Base-by-base conservation (phyloP, 2,888 invertebrate genomes). In the Hanleya hanleyi region DNA sequence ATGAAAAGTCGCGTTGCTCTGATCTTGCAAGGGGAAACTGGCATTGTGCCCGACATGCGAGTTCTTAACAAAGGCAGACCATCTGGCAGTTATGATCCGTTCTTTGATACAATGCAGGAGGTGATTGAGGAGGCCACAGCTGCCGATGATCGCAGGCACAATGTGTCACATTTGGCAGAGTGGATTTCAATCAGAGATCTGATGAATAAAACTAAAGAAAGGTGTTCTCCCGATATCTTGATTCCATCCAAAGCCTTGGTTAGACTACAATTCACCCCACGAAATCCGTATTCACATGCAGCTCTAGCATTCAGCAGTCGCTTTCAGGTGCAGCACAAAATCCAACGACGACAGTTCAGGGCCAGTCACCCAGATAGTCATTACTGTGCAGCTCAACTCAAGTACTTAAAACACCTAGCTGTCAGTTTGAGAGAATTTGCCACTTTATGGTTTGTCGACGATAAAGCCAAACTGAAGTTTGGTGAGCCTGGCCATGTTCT, bases 381-480 rank as follows among this genome's bases (percentile, higher is more conserved):
- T n/a, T n/a, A n/a, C n/a, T n/a, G n/a, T n/a, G n/a, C n/a, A n/a
- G n/a, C n/a, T n/a, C n/a, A n/a, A n/a, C n/a, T n/a, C n/a, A n/a
- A n/a, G n/a, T n/a, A n/a, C n/a, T n/a, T n/a, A n/a, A n/a, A n/a
- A n/a, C 22, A 26, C 7, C 22, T 26, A 26, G 51, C n/a, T n/a
- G 12, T 51, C 9, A 41, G 9, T 18, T 18, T 41, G 18, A 18
- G 18, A 41, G 41, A 41, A 12, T 12, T 41, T 41, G 9, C 41
- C 9, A 41, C 18, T 41, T 41, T 41, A 41, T 12, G 9, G 41
- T 41, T 41, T 41, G 41, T 41, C 38, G 75, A 80, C 49, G 78
- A 77, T 41, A 80, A 80, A 47, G 73, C 77, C 6, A 75, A 79
- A 67, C 67, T 77, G 0, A 73, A 67, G 5, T 41, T 69, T 37